phyloP scores from a whole-genome alignment of 2,888 invertebrate genomes.

The Pollenia amentaria region DNA sequence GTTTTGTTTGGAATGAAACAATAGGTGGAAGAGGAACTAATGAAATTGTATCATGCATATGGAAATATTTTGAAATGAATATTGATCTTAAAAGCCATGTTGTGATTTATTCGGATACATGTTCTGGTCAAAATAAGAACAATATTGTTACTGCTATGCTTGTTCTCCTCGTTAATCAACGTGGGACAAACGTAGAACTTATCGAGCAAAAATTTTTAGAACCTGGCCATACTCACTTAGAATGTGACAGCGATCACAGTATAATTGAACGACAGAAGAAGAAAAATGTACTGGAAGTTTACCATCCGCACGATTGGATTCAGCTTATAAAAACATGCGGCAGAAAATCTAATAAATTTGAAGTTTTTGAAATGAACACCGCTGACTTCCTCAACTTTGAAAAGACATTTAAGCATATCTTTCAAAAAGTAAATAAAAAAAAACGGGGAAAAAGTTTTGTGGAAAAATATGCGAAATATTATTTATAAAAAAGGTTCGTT shows the following conservation, averaged over 20 bases:
- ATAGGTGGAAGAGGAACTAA: slow-evolving; percentile 32
- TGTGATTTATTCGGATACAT: slow-evolving; percentile 34
- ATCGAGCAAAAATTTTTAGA: slow-evolving; percentile 25
- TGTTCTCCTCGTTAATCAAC: neutral
- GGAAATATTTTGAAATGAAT: slow-evolving; percentile 23
- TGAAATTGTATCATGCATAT: slow-evolving; percentile 17
- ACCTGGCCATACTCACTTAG: slow-evolving; percentile 19
- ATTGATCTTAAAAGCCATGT: slow-evolving; percentile 18
- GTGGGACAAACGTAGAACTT: slow-evolving; percentile 9
- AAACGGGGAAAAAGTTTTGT: neutral
- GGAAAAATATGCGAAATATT: slow-evolving; percentile 14
- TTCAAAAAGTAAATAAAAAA: neutral
- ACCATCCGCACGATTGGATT: slow-evolving; percentile 15
- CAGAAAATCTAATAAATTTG: neutral
- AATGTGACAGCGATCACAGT: slow-evolving; percentile 38
- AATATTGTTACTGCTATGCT: neutral
- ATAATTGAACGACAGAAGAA: slow-evolving; percentile 19
- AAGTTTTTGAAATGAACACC: neutral
- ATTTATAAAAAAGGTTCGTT: neutral
- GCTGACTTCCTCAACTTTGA: neutral
- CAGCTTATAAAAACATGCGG: slow-evolving; percentile 1
- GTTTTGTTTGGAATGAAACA: slow-evolving; percentile 33
- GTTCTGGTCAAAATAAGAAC: slow-evolving; percentile 18
- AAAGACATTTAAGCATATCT: neutral
- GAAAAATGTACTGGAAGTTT: slow-evolving; percentile 8